Evolutionary conservation across 2,888 invertebrate species (phyloP), one percentile per base, ranked within the genome.

Genomic region (Elegia similella): DNA sequence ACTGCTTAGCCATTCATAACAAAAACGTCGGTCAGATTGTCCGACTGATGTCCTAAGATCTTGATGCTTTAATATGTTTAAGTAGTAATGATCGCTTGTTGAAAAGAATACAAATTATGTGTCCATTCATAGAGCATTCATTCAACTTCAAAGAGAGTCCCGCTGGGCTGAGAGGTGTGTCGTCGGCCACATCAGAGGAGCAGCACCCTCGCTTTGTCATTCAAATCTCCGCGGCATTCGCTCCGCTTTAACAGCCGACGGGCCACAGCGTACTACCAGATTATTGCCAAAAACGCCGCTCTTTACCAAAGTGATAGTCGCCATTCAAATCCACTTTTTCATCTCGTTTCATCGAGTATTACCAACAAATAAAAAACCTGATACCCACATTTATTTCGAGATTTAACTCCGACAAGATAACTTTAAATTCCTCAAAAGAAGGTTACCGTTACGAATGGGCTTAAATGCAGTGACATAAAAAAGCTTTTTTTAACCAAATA

Each of bases 381-480:
- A 74, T 76, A 72, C 73, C 68, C 74, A 75, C 44, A 55, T 44
- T 50, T 34, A 50, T 32, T 29, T 48, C 53, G 30, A 69, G 75
- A 76, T 76, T 77, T 78, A 82, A 80, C 68, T 71, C 71, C 72
- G 75, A 77, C 72, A 68, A 81, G 82, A 82, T 80, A 84, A 78
- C 74, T 84, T 88, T 85, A 82, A 77, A 75, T 74, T 73, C 71
- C 70, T 78, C 80, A 73, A 84, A 83, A 84, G 75, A 82, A 73
- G 79, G 82, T 84, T 84, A 89, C 90, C 89, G 88, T 90, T 91
- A 89, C 87, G 81, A 88, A 88, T 86, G 79, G 72, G 84, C 84
- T 88, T 86, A 84, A 86, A 86, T 74, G 78, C 80, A 80, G 74
- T 80, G 81, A 85, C 80, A 83, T 81, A 84, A 84, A 87, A 83